Evolutionary conservation across 2,113 vertebrate species (phyloP).

Genomic region (Stegostoma tigrinum): DNA sequence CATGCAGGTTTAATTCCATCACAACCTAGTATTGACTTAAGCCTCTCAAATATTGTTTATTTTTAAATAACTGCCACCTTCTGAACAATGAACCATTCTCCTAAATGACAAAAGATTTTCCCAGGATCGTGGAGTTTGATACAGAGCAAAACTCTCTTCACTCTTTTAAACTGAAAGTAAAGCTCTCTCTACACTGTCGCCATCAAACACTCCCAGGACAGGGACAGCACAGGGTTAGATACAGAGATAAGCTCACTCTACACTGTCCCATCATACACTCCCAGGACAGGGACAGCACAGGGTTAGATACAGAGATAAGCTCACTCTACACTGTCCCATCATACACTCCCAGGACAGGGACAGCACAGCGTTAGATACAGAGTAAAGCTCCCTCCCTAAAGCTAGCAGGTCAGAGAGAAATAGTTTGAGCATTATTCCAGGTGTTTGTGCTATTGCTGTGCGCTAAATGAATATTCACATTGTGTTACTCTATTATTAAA

Average conservation of each 20-base stretch:
- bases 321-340: no score
- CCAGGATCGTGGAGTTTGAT: neutral
- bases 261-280: no score
- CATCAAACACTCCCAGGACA: no score
- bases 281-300: no score
- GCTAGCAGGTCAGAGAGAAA: neutral
- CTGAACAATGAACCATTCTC: neutral
- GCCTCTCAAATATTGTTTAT: no score
- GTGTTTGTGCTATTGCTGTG: neutral
- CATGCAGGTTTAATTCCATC: no score
- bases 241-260: neutral
- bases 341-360: no score
- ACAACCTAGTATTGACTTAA: no score
- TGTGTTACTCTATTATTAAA: constrained; percentile 36
- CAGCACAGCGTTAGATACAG: neutral
- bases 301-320: neutral
- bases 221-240: neutral
- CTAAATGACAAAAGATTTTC: neutral
- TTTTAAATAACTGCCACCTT: no score
- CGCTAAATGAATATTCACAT: neutral
- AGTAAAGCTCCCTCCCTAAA: no score
- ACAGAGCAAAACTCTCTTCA: neutral
- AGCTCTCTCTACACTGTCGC: no score
- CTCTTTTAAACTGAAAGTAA: no score
- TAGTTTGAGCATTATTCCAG: constrained; percentile 1